A percentile compares a stretch with the other conserved stretches of the same genome.
Evolutionary conservation across 2,113 vertebrate genomes (phyloP).

Genomic region (Pteruthius melanotis): DNA sequence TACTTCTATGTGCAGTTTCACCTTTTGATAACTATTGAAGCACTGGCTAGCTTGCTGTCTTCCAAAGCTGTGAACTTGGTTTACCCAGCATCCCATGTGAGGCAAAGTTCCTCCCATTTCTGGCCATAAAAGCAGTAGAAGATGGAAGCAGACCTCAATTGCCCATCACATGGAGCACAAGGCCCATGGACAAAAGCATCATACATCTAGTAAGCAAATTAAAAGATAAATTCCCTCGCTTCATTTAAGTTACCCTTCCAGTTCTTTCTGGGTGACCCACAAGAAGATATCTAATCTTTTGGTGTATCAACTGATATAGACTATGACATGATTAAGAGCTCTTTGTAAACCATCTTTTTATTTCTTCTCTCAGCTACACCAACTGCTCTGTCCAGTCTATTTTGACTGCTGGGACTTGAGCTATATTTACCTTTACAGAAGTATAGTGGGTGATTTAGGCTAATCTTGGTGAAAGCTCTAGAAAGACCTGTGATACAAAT

Average conservation of each 20-base stretch:
- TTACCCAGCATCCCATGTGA: fast-evolving
- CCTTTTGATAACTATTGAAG: not conserved
- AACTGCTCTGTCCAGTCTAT: not conserved
- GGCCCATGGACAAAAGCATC: not conserved
- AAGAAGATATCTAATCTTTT: not conserved
- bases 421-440: not conserved
- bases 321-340: not conserved
- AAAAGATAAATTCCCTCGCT: not conserved
- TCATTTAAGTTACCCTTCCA: not conserved
- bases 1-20: not conserved
- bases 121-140: not conserved
- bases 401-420: not conserved
- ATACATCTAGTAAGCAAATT: not conserved
- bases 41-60: not conserved
- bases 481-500: not conserved
- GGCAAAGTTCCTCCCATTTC: not conserved
- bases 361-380: not conserved
- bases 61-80: not conserved
- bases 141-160: not conserved
- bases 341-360: not conserved
- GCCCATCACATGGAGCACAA: not conserved
- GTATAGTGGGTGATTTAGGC: not conserved
- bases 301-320: not conserved
- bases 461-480: not conserved
- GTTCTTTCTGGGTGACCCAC: not conserved